Evolutionary conservation across 2,888 invertebrate genomes (phyloP).

Genomic region (Bellardia pandia): DNA sequence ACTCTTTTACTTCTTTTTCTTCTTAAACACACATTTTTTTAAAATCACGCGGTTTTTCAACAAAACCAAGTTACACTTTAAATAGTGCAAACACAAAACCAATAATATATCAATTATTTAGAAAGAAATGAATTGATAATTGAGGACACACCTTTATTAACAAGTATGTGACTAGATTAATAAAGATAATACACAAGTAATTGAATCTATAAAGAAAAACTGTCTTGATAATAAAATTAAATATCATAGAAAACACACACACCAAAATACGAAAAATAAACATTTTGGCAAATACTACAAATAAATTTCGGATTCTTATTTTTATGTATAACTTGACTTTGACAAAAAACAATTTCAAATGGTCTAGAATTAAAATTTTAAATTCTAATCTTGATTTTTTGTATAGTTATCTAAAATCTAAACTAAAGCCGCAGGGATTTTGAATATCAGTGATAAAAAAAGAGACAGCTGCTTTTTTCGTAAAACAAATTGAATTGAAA

Average conservation of each 20-base stretch:
- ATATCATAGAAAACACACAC: background rate
- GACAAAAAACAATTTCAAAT: constrained; percentile 34
- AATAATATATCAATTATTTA: constrained; percentile 37
- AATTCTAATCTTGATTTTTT: constrained; percentile 36
- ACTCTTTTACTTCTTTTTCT: too few relatives aligned
- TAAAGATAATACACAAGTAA: background rate
- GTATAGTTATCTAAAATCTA: background rate
- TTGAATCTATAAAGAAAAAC: background rate
- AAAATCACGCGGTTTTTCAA: background rate
- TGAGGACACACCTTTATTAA: constrained; percentile 40
- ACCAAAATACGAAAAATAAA: background rate
- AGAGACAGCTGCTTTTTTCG: constrained; percentile 49
- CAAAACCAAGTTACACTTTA: constrained; percentile 9
- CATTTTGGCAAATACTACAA: constrained; percentile 53
- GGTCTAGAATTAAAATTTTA: constrained; percentile 13
- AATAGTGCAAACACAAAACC: constrained; percentile 18
- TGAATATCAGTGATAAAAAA: background rate
- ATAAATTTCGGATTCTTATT: constrained; percentile 40
- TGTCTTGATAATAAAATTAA: background rate
- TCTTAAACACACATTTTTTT: too few relatives aligned
- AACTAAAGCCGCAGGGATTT: background rate
- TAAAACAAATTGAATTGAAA: background rate
- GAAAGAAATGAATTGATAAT: constrained; percentile 41
- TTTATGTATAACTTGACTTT: constrained; percentile 28
- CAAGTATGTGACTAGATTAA: constrained; percentile 46